Base-by-base conservation (phyloP, 23 tunicate genomes). In the Ciona savignyi region DNA sequence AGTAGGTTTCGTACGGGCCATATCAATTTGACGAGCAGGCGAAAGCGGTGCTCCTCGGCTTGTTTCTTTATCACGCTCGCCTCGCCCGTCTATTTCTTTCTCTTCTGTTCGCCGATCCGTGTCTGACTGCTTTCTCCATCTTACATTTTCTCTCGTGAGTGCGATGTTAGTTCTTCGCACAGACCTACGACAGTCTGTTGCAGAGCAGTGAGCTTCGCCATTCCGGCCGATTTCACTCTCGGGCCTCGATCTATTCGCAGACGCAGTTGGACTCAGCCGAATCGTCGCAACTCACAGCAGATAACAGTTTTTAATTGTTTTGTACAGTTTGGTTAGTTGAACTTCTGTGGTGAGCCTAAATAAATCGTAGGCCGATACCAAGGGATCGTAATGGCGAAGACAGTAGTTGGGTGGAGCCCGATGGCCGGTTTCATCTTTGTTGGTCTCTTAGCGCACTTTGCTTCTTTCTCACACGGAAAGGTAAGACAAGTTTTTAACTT, bases 71-170 rank as follows among this genome's bases (percentile, higher is more conserved):
- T 42, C 11, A 6, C 15, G 56, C 11, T 15, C 56, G 56, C 56
- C 56, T 42, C 56, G 9, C 56, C 56, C 11, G 56, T 42, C 56
- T 15, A 42, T 42, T 42, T 42, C 56, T 42, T 42, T 42, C 56
- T 42, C 56, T 42, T 42, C 56, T 42, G 56, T 42, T 15, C 56
- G 56, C 56, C 56, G 56, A 42, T 42, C 56, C 56, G 56, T 42
- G 56, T 42, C 56, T 42, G 15, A 15, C 56, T 9, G 56, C 15
- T 42, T 42, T 42, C 56, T 42, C 56, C 56, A 6, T 42, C 56
- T 15, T 42, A 42, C 56, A 42, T 42, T 42, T 42, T 42, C 56
- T 42, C 56, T 42, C 15, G 56, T 15, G 56, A 42, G 56, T 42
- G 56, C 15, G 56, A 42, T 42, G 15, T 42, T 42, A 42, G 56